These are phyloP conservation scores for Xylocopa sonorina DNA, from an alignment of 1,140 invertebrate genomes.

Conservation along the genomic window DNA sequence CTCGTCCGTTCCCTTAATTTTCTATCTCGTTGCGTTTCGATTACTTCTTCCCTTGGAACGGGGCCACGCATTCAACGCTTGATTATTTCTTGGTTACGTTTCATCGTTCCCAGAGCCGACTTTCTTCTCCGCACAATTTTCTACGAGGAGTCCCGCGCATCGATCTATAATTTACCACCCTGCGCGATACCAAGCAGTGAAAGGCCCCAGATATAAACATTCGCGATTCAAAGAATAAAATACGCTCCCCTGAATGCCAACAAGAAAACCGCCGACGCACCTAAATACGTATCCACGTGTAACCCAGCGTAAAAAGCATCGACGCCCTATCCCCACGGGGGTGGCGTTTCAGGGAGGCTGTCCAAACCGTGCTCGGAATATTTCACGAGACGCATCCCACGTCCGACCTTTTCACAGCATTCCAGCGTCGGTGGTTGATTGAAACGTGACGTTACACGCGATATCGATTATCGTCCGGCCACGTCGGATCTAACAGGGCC, in stretches of 20 bases:
- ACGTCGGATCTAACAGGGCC: background rate
- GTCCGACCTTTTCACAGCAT: slow-evolving; percentile 8
- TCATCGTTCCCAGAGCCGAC: no score
- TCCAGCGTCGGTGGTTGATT: slow-evolving; percentile 25
- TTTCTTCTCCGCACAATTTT: no score
- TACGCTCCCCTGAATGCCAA: background rate
- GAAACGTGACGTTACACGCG: slow-evolving; percentile 49
- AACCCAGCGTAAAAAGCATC: background rate
- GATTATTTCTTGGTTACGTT: no score
- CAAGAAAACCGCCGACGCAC: no score
- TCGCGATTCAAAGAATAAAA: background rate
- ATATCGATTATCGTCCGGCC: slow-evolving; percentile 45
- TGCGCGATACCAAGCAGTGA: no score
- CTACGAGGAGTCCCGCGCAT: no score
- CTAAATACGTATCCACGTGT: background rate
- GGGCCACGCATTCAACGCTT: no score
- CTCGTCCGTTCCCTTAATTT: no score
- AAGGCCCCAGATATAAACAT: background rate
- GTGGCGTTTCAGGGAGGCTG: background rate
- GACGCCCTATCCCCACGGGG: background rate
- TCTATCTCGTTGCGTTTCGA: no score
- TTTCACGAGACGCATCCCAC: slow-evolving; percentile 26
- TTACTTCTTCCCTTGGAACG: no score
- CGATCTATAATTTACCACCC: no score
- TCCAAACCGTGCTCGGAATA: slow-evolving; percentile 21